These are phyloP conservation scores for Drosophila subobscura DNA, from an alignment of 1,140 invertebrate species.

Conservation along the genomic window DNA sequence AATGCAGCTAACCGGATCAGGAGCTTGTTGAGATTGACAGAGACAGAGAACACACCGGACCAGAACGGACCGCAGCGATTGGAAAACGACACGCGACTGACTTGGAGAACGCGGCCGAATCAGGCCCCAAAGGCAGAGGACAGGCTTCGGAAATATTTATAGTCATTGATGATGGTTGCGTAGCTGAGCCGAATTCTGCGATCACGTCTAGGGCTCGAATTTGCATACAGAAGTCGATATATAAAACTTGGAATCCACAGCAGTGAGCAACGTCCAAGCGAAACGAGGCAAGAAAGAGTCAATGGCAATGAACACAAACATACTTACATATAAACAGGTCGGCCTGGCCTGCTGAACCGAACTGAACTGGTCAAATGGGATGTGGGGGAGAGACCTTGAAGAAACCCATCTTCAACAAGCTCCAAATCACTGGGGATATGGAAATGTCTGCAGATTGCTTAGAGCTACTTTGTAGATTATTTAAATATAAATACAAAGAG, in stretches of 20 bases:
- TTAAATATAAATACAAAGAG: neutral
- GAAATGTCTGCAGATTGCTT: neutral
- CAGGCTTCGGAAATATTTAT: slow-evolving; percentile 21
- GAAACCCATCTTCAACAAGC: neutral
- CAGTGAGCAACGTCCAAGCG: neutral
- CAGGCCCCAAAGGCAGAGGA: slow-evolving; percentile 21
- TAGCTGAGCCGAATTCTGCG: slow-evolving; percentile 19
- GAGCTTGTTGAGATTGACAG: slow-evolving; percentile 15
- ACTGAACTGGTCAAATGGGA: slow-evolving; percentile 3
- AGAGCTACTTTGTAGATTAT: neutral
- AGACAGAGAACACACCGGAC: slow-evolving; percentile 22
- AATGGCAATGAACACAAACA: slow-evolving; percentile 7
- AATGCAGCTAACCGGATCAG: slow-evolving; percentile 51
- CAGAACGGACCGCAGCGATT: slow-evolving; percentile 27
- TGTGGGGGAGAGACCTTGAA: slow-evolving; percentile 13
- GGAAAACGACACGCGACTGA: slow-evolving; percentile 51
- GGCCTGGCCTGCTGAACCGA: neutral
- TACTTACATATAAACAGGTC: slow-evolving; percentile 15
- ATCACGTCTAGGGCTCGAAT: slow-evolving; percentile 43
- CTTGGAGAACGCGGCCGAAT: slow-evolving; percentile 20
- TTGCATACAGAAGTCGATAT: slow-evolving; percentile 37
- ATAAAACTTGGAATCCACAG: slow-evolving; percentile 8
- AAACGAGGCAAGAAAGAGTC: slow-evolving; percentile 19
- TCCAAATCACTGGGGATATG: neutral
- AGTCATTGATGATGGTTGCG: slow-evolving; percentile 17